phyloP scores from a whole-genome alignment of 2,888 invertebrate species.

The Eumacrocentrus americanus region DNA sequence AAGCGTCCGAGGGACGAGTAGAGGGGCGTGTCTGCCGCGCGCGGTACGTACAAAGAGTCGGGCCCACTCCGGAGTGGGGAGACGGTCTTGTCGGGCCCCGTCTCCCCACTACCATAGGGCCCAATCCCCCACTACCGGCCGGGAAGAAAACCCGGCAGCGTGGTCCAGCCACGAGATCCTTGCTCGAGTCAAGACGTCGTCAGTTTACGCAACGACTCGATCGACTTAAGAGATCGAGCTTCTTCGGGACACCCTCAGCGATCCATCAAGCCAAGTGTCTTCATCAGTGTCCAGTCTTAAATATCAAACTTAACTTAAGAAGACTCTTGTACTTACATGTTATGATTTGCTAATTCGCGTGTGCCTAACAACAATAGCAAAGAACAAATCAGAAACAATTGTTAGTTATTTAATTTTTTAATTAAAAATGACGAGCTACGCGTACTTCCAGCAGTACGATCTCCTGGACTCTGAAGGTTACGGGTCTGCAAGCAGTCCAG shows the following conservation, averaged over 20 bases:
- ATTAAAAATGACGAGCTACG: constrained; percentile 39
- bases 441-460: constrained; percentile 50
- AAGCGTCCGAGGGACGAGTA: constrained; percentile 33
- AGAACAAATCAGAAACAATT: not conserved
- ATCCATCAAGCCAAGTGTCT: not conserved
- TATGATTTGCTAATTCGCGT: not conserved
- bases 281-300: constrained; percentile 17
- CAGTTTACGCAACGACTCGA: constrained; percentile 57
- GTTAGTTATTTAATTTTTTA: not conserved
- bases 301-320: not conserved
- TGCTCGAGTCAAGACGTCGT: constrained; percentile 47
- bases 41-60: constrained; percentile 55
- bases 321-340: not conserved
- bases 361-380: too few species aligned
- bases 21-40: constrained; percentile 55
- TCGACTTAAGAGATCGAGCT: constrained; percentile 41
- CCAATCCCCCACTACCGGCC: constrained; percentile 40
- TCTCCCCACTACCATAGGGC: constrained; percentile 48
- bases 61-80: constrained; percentile 45
- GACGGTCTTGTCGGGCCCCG: constrained; percentile 18
- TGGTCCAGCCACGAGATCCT: constrained; percentile 59
- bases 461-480: constrained; percentile 56
- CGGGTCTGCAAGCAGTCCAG: constrained; percentile 56
- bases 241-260: not conserved
- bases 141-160: constrained; percentile 54